These are phyloP conservation scores for Andrena dorsata DNA, from an alignment of 2,888 invertebrate genomes.

Conservation along the genomic window DNA sequence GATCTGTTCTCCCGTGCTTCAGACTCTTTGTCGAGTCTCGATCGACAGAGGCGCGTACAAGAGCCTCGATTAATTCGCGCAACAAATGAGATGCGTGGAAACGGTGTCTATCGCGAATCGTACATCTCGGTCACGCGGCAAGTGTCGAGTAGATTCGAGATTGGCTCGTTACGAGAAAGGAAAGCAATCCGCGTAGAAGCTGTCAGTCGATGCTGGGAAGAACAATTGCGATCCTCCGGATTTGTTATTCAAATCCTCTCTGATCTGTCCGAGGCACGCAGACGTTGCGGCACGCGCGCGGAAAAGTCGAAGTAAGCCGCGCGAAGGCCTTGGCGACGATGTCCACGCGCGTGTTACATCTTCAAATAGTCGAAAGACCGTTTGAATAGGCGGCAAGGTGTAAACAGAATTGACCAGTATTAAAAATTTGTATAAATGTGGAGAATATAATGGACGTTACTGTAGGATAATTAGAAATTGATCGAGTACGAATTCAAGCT, in stretches of 20 bases:
- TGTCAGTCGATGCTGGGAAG: conserved; percentile 3
- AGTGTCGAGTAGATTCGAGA: not conserved
- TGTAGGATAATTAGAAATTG: not conserved
- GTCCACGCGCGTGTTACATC: conserved; percentile 33
- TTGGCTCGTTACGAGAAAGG: conserved; percentile 6
- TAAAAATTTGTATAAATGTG: not conserved
- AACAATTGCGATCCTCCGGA: conserved; percentile 52
- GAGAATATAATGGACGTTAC: not conserved
- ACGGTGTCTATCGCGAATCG: not conserved
- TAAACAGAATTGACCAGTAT: not conserved
- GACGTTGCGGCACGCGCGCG: conserved; percentile 20
- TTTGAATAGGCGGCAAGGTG: not conserved
- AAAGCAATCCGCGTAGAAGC: not conserved
- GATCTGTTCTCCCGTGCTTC: no score
- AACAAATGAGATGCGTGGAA: not conserved
- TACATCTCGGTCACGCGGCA: not conserved
- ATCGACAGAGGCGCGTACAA: not conserved
- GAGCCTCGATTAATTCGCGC: no score
- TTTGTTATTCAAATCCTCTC: conserved; percentile 72
- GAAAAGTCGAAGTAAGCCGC: conserved; percentile 34
- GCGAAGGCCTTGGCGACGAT: conserved; percentile 47
- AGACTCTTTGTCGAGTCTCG: not conserved
- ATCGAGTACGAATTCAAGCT: no score
- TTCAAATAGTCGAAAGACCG: not conserved
- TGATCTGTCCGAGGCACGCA: conserved; percentile 11